phyloP scores from a whole-genome alignment of 2,113 vertebrate species.

The Emydocephalus ijimae region DNA sequence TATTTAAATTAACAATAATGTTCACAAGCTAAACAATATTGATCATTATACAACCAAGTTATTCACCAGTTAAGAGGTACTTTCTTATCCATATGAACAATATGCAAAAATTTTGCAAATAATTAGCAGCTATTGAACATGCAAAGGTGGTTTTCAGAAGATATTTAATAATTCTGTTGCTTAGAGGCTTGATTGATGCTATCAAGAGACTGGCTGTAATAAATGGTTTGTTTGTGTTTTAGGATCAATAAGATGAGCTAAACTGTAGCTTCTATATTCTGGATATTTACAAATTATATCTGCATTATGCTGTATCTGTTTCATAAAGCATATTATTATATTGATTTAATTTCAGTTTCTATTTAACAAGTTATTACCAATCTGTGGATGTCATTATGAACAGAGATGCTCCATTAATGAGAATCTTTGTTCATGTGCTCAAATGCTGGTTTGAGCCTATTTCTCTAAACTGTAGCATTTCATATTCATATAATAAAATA shows the following conservation, averaged over 20 bases:
- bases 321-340: neutral
- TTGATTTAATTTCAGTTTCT: neutral
- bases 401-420: neutral
- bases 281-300: neutral
- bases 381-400: neutral
- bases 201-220: neutral
- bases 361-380: neutral
- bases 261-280: neutral
- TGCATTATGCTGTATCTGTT: neutral
- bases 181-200: neutral
- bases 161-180: neutral
- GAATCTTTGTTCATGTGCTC: neutral
- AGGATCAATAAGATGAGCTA: neutral
- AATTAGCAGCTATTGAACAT: neutral
- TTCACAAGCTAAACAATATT: neutral
- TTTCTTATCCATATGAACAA: neutral
- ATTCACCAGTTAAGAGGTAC: neutral
- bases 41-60: neutral
- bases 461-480: neutral
- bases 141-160: neutral
- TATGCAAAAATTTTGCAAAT: neutral
- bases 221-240: neutral
- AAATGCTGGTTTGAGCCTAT: neutral
- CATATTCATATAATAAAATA: neutral
- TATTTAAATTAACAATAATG: neutral